A percentile compares a stretch with the other conserved stretches of the same genome.
Conservation (phyloP, 2,888 invertebrate genomes). For the Sminthurinus aureus region DNA sequence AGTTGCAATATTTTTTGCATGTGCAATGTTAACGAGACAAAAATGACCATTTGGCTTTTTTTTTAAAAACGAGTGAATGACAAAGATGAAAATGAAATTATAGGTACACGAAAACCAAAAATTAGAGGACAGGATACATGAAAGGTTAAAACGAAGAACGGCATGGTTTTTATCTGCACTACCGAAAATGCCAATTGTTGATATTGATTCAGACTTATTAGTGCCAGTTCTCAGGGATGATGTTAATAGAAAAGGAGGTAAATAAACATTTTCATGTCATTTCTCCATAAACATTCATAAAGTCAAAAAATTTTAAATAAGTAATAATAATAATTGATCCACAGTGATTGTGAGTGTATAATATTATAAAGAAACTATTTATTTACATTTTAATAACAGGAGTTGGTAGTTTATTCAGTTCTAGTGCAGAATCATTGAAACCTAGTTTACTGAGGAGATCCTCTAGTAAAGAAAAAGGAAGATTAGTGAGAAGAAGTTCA, state of each 20-base stretch:
- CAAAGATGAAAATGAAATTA: background rate
- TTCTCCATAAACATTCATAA: no score
- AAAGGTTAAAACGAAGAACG: conserved; percentile 94
- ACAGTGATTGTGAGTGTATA: background rate
- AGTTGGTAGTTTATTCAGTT: conserved; percentile 46
- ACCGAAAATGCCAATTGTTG: conserved; percentile 60
- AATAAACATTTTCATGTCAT: background rate
- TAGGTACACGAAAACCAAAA: conserved; percentile 95
- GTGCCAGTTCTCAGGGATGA: conserved; percentile 64
- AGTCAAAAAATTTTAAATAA: conserved; percentile 12
- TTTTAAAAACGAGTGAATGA: no score
- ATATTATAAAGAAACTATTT: background rate
- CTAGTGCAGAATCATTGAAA: conserved; percentile 71
- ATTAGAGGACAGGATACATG: conserved; percentile 95
- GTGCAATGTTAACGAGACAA: no score
- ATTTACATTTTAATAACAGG: conserved; percentile 28
- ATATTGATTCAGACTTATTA: conserved; percentile 63
- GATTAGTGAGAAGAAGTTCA: conserved; percentile 66
- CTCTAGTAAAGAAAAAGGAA: conserved; percentile 66
- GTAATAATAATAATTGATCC: background rate
- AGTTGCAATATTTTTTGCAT: no score
- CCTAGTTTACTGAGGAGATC: conserved; percentile 67
- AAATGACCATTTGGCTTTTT: no score
- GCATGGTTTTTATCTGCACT: conserved; percentile 93
- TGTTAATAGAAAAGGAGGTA: conserved; percentile 49